Conservation (phyloP, 2,113 vertebrate species). For the Poicephalus meyeri region DNA sequence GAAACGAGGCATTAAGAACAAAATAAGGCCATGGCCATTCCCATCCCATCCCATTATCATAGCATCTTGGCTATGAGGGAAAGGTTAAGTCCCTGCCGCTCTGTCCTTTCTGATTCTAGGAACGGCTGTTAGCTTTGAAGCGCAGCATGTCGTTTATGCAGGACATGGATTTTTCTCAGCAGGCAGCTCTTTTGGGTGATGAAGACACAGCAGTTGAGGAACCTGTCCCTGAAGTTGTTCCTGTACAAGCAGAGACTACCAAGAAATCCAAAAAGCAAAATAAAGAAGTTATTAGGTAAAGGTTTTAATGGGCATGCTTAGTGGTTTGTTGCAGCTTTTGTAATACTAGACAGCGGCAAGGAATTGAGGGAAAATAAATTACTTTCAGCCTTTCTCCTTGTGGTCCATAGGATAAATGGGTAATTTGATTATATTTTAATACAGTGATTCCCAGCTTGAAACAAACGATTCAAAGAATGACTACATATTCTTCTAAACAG, state of each 20-base stretch:
- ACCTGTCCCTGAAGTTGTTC: conserved; percentile 86
- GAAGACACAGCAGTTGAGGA: conserved; percentile 88
- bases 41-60: conserved; percentile 75
- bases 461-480: background rate
- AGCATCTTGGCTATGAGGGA: conserved; percentile 75
- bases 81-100: conserved; percentile 81
- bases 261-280: conserved; percentile 95
- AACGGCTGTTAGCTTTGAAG: conserved; percentile 96
- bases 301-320: conserved; percentile 1
- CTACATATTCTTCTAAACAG: background rate
- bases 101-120: conserved; percentile 88
- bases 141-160: conserved; percentile 99
- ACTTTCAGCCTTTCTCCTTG: background rate
- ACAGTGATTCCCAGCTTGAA: background rate
- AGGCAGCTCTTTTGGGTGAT: conserved; percentile 94
- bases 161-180: conserved; percentile 99
- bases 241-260: conserved; percentile 87
- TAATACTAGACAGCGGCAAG: background rate
- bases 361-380: background rate
- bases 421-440: background rate
- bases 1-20: conserved; percentile 59
- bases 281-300: conserved; percentile 91
- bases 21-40: conserved; percentile 69
- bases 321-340: background rate
- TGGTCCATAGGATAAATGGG: background rate